Evolutionary conservation across 2,113 vertebrate species (phyloP).

Genomic region (Perognathus longimembris): DNA sequence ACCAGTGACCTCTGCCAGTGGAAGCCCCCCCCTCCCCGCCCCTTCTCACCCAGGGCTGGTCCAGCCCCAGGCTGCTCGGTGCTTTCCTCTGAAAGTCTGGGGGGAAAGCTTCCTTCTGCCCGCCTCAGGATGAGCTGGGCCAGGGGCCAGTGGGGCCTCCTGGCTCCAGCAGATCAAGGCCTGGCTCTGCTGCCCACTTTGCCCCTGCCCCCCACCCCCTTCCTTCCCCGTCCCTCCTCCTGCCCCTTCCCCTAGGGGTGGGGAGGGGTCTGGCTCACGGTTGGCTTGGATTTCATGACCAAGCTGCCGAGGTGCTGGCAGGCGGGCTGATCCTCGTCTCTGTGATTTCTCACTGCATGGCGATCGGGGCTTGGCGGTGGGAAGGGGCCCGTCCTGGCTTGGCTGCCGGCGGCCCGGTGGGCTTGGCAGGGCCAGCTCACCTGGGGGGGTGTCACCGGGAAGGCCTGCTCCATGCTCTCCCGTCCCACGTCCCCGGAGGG

Average conservation of each 20-base stretch:
- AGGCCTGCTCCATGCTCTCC: neutral
- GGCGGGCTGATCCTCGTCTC: neutral
- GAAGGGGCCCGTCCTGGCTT: too few species aligned
- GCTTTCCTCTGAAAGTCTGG: neutral
- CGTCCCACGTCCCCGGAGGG: neutral
- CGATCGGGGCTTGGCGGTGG: too few species aligned
- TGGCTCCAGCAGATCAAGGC: neutral
- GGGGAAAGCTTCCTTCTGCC: neutral
- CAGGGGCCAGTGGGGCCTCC: rapidly evolving
- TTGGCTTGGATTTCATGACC: neutral
- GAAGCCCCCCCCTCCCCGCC: too few species aligned
- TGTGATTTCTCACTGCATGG: neutral
- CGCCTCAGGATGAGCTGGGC: neutral
- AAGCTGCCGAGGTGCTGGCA: neutral
- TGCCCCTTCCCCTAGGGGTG: too few species aligned
- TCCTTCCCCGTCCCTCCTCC: too few species aligned
- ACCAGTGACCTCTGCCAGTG: slow-evolving; percentile 86
- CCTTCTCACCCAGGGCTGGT: slow-evolving; percentile 13
- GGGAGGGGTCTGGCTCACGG: neutral
- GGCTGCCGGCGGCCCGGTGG: neutral
- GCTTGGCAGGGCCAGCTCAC: rapidly evolving
- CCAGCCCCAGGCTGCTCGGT: neutral
- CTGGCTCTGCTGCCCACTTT: too few species aligned
- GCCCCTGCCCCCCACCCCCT: too few species aligned
- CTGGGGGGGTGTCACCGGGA: too few species aligned